Base-by-base conservation (phyloP, 2,888 invertebrate species). In the Parnassius orleans region DNA sequence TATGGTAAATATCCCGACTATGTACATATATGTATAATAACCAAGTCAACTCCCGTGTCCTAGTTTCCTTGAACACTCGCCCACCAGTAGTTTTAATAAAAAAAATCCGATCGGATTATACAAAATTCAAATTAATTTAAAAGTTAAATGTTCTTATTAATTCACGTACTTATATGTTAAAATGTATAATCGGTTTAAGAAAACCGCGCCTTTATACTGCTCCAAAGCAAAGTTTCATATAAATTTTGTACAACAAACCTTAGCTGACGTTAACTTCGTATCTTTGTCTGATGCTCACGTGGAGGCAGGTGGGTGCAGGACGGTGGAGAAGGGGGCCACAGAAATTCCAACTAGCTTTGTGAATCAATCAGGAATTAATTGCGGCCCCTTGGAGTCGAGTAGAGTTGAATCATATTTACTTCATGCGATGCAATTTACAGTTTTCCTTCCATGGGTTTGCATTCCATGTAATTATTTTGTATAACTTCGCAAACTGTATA, bases 321-420 rank as follows among this genome's bases (percentile, higher is more conserved):
- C 66, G 66, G 67, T 66, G 70, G 68, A 60, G 57, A 68, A 67
- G 61, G 68, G 71, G 71, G 72, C 73, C 70, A 70, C 69, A 72
- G 78, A 73, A 76, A 81, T 80, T 83, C 81, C 84, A 83, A 81
- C 83, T 82, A 84, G 87, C 84, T 84, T 86, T 88, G 83, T 84
- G 83, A 85, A 88, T 86, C 87, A 85, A 88, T 89, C 86, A 87
- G 78, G 83, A 84, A 84, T 85, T 87, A 87, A 87, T 87, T 86
- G 84, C 79, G 77, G 75, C 77, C 80, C 78, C 79, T 78, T 71
- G 70, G 72, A 79, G 75, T 79, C 70, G 74, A 79, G 75, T 80
- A 68, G 74, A 81, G 76, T 80, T 76, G 76, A 80, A 76, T 81
- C 74, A 69, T 74, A 65, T 66, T 66, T 62, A 53, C 59, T 59